A percentile compares a stretch with the other conserved stretches of the same genome.
These are phyloP conservation scores for Miichthys miiuy DNA, from an alignment of 2,797 vertebrate genomes.

Conservation along the genomic window DNA sequence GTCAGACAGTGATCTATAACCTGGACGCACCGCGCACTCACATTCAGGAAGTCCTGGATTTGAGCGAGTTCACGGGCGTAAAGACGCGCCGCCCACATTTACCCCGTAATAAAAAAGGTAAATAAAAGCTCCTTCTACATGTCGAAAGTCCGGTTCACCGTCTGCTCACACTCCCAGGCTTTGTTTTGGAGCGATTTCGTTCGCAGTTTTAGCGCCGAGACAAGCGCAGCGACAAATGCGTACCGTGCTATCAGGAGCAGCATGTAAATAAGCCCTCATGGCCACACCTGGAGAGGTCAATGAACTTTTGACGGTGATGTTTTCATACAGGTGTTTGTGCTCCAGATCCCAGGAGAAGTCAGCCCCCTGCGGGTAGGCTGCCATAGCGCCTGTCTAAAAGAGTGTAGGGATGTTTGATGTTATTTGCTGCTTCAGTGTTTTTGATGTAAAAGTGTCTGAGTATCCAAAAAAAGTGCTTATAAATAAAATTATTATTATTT, in stretches of 20 bases:
- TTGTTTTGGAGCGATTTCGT: background rate
- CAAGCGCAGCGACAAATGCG: constrained; percentile 1
- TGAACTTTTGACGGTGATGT: constrained; percentile 67
- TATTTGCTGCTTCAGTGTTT: too few relatives aligned
- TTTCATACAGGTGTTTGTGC: constrained; percentile 67
- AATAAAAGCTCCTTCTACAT: background rate
- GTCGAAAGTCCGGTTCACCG: constrained; percentile 6
- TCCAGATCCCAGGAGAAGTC: constrained; percentile 44
- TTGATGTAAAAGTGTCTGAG: too few relatives aligned
- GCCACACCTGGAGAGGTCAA: constrained; percentile 81
- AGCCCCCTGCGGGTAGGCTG: constrained; percentile 32
- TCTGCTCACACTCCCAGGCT: background rate
- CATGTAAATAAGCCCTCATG: constrained; percentile 31
- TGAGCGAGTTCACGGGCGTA: constrained; percentile 1
- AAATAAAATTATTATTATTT: too few relatives aligned
- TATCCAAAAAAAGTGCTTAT: too few relatives aligned
- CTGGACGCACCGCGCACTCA: constrained; percentile 10
- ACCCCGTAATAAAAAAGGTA: constrained; percentile 13
- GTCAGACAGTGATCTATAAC: constrained; percentile 30
- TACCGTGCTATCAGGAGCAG: background rate
- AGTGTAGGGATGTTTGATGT: too few relatives aligned
- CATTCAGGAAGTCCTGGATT: constrained; percentile 73
- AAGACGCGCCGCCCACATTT: constrained; percentile 53
- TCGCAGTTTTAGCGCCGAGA: background rate
- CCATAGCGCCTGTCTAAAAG: constrained; percentile 17